These are phyloP conservation scores for Heliconius nattereri DNA, from an alignment of 1,140 invertebrate genomes.

Conservation along the genomic window DNA sequence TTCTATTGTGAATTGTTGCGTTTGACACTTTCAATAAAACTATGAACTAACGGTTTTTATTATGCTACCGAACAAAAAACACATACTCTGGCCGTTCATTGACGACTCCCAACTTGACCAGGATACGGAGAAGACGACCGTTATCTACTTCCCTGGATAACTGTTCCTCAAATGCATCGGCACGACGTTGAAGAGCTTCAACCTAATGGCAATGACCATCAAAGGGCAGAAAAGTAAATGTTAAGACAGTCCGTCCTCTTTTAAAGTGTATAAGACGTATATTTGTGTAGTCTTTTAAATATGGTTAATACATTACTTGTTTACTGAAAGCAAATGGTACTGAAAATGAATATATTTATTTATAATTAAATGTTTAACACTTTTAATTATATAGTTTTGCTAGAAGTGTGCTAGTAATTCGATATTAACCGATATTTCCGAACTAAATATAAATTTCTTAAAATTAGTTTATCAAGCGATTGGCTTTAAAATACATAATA, in stretches of 20 bases:
- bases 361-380: background rate
- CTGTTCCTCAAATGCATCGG: constrained; percentile 95
- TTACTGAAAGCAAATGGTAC: background rate
- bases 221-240: background rate
- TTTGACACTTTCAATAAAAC: too few species aligned
- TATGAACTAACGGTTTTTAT: too few species aligned
- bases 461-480: too few species aligned
- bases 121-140: constrained; percentile 93
- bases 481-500: too few species aligned
- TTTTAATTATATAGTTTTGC: too few species aligned
- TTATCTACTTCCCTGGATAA: constrained; percentile 97
- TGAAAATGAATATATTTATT: constrained; percentile 8
- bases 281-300: background rate
- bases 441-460: too few species aligned
- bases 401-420: too few species aligned
- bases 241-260: background rate
- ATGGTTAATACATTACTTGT: background rate
- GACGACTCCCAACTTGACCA: constrained; percentile 94
- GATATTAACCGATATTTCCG: too few species aligned
- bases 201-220: constrained; percentile 68
- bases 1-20: too few species aligned
- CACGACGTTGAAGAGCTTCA: constrained; percentile 92
- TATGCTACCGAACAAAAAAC: background rate
- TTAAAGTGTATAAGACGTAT: background rate
- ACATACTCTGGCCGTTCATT: constrained; percentile 96